Conservation (phyloP, 2,888 invertebrate species). For the Formica aserva region DNA sequence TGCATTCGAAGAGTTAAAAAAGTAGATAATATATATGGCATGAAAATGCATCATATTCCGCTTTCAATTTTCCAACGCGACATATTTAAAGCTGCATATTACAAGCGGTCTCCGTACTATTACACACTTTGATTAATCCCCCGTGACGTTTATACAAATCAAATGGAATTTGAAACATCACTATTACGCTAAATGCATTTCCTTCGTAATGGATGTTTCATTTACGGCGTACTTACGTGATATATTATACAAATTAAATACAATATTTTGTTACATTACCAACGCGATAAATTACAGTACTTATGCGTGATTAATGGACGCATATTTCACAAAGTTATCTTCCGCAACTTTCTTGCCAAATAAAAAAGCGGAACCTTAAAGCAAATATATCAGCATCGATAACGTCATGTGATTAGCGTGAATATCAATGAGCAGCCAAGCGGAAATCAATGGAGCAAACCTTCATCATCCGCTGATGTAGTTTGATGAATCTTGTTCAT, state of each 20-base stretch:
- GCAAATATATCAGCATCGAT: slow-evolving; percentile 72
- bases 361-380: slow-evolving; percentile 60
- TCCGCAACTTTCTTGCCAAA: slow-evolving; percentile 32
- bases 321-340: slow-evolving; percentile 56
- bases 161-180: slow-evolving; percentile 55
- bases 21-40: slow-evolving; percentile 17
- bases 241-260: slow-evolving; percentile 57
- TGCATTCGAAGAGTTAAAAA: slow-evolving; percentile 9
- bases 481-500: slow-evolving; percentile 73
- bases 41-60: slow-evolving; percentile 47
- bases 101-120: slow-evolving; percentile 46
- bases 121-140: slow-evolving; percentile 55
- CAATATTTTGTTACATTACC: slow-evolving; percentile 46
- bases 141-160: slow-evolving; percentile 55
- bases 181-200: slow-evolving; percentile 53
- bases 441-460: slow-evolving; percentile 63
- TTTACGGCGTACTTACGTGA: slow-evolving; percentile 49
- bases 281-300: slow-evolving; percentile 41
- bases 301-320: slow-evolving; percentile 55
- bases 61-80: slow-evolving; percentile 39
- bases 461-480: slow-evolving; percentile 68
- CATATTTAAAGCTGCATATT: slow-evolving; percentile 46
- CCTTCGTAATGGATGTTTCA: slow-evolving; percentile 57
- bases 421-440: slow-evolving; percentile 60
- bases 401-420: slow-evolving; percentile 65